A percentile compares a stretch with the other conserved stretches of the same genome.
phyloP scores from a whole-genome alignment of 1,140 invertebrate genomes.

The Macrocentrus cingulum region DNA sequence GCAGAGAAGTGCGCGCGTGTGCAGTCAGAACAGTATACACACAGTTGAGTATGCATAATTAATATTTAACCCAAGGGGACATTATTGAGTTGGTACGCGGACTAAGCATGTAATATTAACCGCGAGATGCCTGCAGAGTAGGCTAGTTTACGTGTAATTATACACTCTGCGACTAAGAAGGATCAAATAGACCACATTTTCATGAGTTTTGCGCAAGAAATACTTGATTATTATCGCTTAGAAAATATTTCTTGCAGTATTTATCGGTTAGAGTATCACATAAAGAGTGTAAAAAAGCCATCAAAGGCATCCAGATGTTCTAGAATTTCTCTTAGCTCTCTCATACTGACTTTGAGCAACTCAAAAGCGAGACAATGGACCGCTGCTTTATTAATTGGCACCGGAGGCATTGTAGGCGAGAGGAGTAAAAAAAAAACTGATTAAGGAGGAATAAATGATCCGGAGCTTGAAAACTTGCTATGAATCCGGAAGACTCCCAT shows the following conservation, averaged over 20 bases:
- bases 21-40: slow-evolving; percentile 31
- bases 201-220: too few species aligned
- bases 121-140: slow-evolving; percentile 12
- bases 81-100: slow-evolving; percentile 24
- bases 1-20: slow-evolving; percentile 44
- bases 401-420: slow-evolving; percentile 21
- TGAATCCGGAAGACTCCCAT: slow-evolving; percentile 18
- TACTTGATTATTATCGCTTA: neutral
- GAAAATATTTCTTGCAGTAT: slow-evolving; percentile 2
- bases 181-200: slow-evolving; percentile 2
- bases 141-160: too few species aligned
- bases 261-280: neutral
- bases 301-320: slow-evolving; percentile 6
- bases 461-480: slow-evolving; percentile 18
- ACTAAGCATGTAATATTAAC: neutral
- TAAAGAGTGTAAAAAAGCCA: neutral
- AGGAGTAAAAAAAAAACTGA: slow-evolving; percentile 21
- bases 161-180: neutral
- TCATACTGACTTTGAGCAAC: slow-evolving; percentile 5
- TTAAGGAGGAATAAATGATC: neutral
- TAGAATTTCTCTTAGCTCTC: slow-evolving; percentile 3
- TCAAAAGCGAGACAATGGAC: slow-evolving; percentile 17
- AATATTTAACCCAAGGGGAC: slow-evolving; percentile 50
- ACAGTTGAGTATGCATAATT: slow-evolving; percentile 53
- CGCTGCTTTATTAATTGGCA: slow-evolving; percentile 24